Percentiles rank a stretch among this genome's conserved stretches.
Conservation (phyloP, 2,113 vertebrate species). For the Gambusia holbrooki region DNA sequence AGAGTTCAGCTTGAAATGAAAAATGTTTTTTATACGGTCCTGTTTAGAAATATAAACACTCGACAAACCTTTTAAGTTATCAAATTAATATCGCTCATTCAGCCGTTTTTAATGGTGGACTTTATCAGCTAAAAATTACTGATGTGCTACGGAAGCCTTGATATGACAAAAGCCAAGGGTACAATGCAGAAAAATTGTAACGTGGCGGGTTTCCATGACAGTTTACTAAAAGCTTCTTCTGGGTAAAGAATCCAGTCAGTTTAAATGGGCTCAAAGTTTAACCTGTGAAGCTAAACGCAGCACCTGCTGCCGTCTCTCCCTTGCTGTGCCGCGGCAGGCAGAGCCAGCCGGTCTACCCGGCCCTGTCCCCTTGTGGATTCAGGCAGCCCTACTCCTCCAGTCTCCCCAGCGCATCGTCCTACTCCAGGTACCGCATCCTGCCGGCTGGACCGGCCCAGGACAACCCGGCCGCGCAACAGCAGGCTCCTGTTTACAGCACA, state of each 20-base stretch:
- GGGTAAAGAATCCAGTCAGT: background rate
- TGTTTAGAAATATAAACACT: no score
- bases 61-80: no score
- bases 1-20: no score
- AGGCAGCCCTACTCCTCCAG: constrained; percentile 92
- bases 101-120: no score
- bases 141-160: no score
- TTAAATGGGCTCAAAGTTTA: background rate
- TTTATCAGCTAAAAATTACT: no score
- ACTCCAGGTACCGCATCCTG: constrained; percentile 91
- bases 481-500: constrained; percentile 60
- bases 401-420: constrained; percentile 91
- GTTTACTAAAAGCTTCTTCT: background rate
- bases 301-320: constrained; percentile 65
- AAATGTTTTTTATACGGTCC: no score
- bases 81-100: no score
- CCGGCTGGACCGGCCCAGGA: constrained; percentile 54
- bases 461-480: constrained; percentile 18
- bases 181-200: no score
- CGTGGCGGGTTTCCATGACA: no score
- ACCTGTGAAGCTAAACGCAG: constrained; percentile 40
- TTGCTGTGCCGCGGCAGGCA: constrained; percentile 86
- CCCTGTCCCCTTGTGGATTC: constrained; percentile 96
- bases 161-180: no score
- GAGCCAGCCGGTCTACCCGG: constrained; percentile 95